Conservation (phyloP, 1,140 invertebrate genomes). For the Neodiprion virginianus region DNA sequence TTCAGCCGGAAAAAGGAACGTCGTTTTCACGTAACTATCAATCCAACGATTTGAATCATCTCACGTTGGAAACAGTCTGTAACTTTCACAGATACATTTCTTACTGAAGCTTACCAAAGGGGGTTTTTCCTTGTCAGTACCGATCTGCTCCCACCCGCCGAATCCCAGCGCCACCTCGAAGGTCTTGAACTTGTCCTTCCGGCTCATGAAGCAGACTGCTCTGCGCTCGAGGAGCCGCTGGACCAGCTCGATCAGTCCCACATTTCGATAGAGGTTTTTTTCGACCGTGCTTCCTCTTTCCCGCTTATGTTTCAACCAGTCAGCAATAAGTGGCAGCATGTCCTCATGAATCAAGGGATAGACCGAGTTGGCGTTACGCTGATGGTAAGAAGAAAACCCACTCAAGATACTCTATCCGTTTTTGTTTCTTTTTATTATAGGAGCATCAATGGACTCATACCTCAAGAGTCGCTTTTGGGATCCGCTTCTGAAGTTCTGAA, state of each 20-base stretch:
- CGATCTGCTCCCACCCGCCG: conserved; percentile 62
- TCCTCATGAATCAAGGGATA: conserved; percentile 21
- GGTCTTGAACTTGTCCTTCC: conserved; percentile 61
- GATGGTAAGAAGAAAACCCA: neutral
- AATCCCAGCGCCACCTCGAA: conserved; percentile 58
- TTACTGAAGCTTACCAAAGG: conserved; percentile 45
- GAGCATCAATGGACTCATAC: neutral
- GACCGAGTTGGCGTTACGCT: conserved; percentile 14
- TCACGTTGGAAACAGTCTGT: neutral
- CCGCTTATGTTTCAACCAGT: conserved; percentile 16
- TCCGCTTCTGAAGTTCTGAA: conserved; percentile 28
- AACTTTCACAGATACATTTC: too few species aligned
- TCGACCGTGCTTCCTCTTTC: conserved; percentile 60
- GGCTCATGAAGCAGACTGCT: conserved; percentile 62
- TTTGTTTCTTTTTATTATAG: neutral
- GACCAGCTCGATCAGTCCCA: conserved; percentile 64
- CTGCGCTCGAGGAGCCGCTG: conserved; percentile 66
- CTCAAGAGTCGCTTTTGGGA: conserved; percentile 30
- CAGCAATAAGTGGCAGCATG: conserved; percentile 16
- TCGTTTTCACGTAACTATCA: neutral
- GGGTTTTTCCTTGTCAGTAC: conserved; percentile 54
- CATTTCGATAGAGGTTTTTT: conserved; percentile 63
- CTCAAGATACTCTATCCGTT: neutral
- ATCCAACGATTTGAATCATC: neutral
- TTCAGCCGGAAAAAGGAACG: neutral